Evolutionary conservation across 2,113 vertebrate genomes (phyloP), one percentile per base, ranked within the genome.

Genomic region (Pseudorectes ferrugineus): DNA sequence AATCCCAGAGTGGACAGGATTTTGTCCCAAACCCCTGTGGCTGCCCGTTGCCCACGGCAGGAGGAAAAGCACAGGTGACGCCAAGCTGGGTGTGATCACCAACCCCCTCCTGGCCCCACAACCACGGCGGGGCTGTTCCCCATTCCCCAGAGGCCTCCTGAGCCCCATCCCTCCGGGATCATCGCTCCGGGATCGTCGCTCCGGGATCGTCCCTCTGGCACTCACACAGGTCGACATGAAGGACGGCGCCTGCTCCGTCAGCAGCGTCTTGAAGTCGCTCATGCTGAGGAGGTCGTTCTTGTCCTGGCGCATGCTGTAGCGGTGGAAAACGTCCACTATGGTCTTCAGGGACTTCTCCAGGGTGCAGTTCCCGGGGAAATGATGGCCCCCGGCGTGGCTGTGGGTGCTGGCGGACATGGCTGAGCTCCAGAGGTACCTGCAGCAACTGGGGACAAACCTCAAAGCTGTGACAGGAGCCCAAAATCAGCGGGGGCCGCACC

Each of bases 371-470:
- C 91, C 96, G 0, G 96, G 96, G 22, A 95, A 25, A 0, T 19
- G 2, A 3, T 0, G 8, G 8, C 24, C 3, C 23, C 25, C 26
- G 0, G 11, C 1, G 1, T 1, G 9, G 66, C 22, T 9, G n/a
- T 2, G 26, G n/a, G 31, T 38, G 77, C 17, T 40, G 23, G 33
- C 3, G 43, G 94, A 89, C 96, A 96, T 96, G 89, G 79, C 52
- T 52, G 66, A 61, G 55, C 28, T 57, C 51, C 2, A 24, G 25
- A 43, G 19, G 58, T 11, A 36, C 49, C 83, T 33, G 48, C 19
- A 12, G 57, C 70, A 35, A n/a, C 24, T 3, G 28, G 13, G 52
- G 31, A 36, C 24, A 48, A 36, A 85, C 1, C 22, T 23, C 11
- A 0, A 2, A n/a, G 9, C 3, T 7, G 4, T 8, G 22, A 68